Evolutionary conservation across 1,140 invertebrate genomes (phyloP).

Genomic region (Lanistes nyassanus): DNA sequence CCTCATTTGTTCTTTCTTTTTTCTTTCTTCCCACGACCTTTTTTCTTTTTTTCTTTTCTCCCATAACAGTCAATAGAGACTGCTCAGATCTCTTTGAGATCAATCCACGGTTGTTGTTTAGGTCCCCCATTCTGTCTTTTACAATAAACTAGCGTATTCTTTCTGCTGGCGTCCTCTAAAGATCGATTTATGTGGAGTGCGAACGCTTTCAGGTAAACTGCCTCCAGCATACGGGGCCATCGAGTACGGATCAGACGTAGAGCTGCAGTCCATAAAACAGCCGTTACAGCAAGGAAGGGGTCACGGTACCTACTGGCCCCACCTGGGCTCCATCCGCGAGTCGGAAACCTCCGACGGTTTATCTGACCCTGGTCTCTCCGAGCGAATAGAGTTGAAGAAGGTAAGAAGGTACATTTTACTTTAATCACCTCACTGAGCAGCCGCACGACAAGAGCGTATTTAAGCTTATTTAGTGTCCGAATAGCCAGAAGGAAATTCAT

Average conservation of each 20-base stretch:
- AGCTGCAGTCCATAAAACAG: constrained; percentile 17
- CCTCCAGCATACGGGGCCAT: constrained; percentile 22
- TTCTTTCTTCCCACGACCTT: no score
- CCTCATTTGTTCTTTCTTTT: no score
- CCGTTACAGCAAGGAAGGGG: constrained; percentile 6
- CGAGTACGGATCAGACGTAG: constrained; percentile 9
- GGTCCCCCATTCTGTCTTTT: not conserved
- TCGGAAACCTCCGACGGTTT: constrained; percentile 42
- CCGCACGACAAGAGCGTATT: no score
- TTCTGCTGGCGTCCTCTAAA: no score
- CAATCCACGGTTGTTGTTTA: not conserved
- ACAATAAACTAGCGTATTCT: no score
- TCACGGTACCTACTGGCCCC: constrained; percentile 20
- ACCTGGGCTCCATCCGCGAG: constrained; percentile 36
- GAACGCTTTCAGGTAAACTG: not conserved
- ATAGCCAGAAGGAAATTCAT: not conserved
- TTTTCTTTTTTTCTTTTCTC: no score
- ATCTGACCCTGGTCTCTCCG: constrained; percentile 45
- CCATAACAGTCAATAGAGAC: not conserved
- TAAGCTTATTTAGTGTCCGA: not conserved
- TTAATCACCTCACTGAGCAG: not conserved
- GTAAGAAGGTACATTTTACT: constrained; percentile 21
- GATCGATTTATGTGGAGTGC: not conserved
- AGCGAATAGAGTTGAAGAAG: constrained; percentile 46
- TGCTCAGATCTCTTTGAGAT: not conserved